Evolutionary conservation across 2,888 invertebrate genomes (phyloP), one percentile per base, ranked within the genome.

Genomic region (Drosophila tanythrix): DNA sequence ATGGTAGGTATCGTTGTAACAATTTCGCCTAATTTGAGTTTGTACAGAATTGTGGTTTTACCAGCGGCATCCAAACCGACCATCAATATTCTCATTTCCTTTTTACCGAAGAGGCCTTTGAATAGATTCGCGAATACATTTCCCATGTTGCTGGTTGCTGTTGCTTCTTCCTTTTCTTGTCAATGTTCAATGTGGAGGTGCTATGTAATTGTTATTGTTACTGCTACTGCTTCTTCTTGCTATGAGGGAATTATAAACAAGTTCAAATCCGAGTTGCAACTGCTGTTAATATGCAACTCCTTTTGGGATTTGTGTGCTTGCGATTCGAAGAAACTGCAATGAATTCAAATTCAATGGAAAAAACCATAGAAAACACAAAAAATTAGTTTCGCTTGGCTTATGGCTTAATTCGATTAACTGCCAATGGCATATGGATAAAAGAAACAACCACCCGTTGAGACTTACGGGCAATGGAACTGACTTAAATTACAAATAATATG

Each of bases 71-170:
- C 99, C 93, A 99, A 96, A 93, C 98, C 98, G 91, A 99, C 98
- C 99, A 99, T 99, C 95, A 99, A 95, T 96, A 99, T 99, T 95
- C 99, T 97, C 99, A 99, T 99, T 95, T 99, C 99, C 94, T 99
- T 99, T 95, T 99, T 99, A 95, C 99, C 99, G 94, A 99, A 99
- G 91, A 99, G 97, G 95, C 99, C 98, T 96, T 98, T 98, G 95
- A 99, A 99, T 94, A 99, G 95, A 94, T 97, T 98, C 93, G 97
- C 96, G 94, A 99, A 98, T 94, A 98, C 96, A 95, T 98, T 98
- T 95, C 99, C 99, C 99, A 99, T 99, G 94, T 96, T 88, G 79
- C 75, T 79, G 77, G 52, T 70, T 70, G 58, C 51, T 70, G 52
- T 46, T 55, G 55, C 50, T 70, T 36, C 56, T 71, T 52, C 11